These are phyloP conservation scores for Papilio protenor DNA, from an alignment of 2,888 invertebrate species.

Conservation along the genomic window DNA sequence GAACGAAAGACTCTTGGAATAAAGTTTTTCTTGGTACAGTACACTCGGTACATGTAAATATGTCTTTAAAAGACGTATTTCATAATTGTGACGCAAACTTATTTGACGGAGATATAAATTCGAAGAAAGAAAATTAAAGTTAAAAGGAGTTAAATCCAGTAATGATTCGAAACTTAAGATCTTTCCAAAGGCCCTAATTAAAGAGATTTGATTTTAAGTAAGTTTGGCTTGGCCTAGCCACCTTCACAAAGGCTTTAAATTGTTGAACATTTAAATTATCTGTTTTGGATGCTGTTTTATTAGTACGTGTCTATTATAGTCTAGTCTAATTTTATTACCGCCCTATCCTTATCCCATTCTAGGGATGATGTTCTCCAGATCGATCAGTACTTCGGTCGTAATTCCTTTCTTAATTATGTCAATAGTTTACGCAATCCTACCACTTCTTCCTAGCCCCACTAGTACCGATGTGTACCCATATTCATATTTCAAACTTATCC, in stretches of 20 bases:
- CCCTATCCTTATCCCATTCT: background rate
- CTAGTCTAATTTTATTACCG: background rate
- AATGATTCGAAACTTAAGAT: background rate
- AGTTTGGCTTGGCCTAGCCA: background rate
- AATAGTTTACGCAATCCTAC: background rate
- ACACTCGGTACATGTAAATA: background rate
- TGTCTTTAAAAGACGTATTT: background rate
- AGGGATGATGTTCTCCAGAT: no score
- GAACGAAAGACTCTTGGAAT: background rate
- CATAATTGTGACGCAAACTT: no score
- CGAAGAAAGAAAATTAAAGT: no score
- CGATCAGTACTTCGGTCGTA: background rate
- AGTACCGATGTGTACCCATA: background rate
- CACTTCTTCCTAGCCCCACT: background rate
- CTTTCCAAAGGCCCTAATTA: background rate
- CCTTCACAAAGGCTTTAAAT: background rate
- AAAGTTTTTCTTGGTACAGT: background rate
- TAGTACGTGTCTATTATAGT: background rate
- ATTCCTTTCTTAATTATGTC: background rate
- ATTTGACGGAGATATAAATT: no score
- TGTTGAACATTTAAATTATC: background rate
- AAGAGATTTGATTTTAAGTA: conserved; percentile 20
- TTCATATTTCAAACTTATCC: no score
- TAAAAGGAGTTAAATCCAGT: no score
- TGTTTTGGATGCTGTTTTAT: background rate